Conservation (phyloP, 2,797 vertebrate species). For the Echeneis naucrates region DNA sequence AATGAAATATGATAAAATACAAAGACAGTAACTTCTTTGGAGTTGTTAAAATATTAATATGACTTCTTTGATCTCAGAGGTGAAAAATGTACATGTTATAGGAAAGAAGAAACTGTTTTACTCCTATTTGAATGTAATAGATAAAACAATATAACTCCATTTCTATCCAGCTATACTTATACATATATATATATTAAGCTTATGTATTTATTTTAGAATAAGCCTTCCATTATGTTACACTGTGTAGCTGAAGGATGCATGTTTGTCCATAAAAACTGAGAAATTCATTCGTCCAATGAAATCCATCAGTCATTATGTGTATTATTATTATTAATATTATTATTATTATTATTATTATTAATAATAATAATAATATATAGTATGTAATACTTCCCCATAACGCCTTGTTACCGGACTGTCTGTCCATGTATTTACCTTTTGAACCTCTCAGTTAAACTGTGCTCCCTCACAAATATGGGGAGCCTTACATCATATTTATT, state of each 20-base stretch:
- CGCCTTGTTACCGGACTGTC: neutral
- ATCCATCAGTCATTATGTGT: neutral
- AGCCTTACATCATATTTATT: slow-evolving; percentile 19
- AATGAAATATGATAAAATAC: neutral
- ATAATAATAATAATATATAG: neutral
- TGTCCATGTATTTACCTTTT: slow-evolving; percentile 12
- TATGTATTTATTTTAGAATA: no score
- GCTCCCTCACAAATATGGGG: slow-evolving; percentile 24
- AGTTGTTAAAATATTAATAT: neutral
- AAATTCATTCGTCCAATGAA: no score
- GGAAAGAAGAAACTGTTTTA: neutral
- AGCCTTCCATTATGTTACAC: no score
- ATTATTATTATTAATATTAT: no score
- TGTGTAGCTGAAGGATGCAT: no score
- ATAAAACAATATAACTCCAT: no score
- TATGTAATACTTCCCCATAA: neutral
- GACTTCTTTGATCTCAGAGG: neutral
- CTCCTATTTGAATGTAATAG: neutral
- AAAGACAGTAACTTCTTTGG: neutral
- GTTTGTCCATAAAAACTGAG: no score
- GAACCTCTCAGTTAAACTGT: slow-evolving; percentile 29
- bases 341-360: no score
- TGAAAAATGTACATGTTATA: neutral
- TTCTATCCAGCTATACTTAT: no score
- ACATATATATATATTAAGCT: no score